Conservation (phyloP, 2,113 vertebrate genomes). For the Myocastor coypus region DNA sequence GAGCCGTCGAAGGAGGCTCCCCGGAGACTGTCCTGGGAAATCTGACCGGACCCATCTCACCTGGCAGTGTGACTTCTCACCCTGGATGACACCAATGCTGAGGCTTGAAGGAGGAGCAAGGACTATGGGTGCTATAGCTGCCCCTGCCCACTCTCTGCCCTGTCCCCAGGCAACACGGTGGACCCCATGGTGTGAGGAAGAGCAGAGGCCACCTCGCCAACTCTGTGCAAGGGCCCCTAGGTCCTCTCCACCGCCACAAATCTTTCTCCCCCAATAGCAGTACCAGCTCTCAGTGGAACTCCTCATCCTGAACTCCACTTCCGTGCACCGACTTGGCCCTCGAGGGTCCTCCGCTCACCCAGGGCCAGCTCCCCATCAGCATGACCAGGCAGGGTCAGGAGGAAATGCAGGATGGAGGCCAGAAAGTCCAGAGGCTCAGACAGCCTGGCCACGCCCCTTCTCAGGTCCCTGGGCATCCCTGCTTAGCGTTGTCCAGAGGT, state of each 20-base stretch:
- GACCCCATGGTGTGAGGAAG: background rate
- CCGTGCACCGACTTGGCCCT: background rate
- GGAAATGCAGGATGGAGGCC: background rate
- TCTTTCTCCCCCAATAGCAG: background rate
- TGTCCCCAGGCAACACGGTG: background rate
- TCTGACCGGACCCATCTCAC: no score
- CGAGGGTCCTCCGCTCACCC: background rate
- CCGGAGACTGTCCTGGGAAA: background rate
- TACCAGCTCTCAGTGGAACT: background rate
- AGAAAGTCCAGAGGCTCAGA: background rate
- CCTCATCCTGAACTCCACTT: background rate
- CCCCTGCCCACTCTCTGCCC: background rate
- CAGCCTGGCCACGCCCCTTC: background rate
- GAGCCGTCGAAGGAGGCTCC: background rate
- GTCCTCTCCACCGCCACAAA: background rate
- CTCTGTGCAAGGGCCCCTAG: background rate
- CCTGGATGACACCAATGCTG: background rate
- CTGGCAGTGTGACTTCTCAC: background rate
- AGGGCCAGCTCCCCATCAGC: background rate
- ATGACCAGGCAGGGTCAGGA: background rate
- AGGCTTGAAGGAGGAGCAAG: background rate
- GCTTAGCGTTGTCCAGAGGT: background rate
- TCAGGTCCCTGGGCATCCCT: background rate
- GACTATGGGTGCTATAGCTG: background rate
- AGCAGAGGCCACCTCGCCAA: background rate